phyloP scores from a whole-genome alignment of 1,140 invertebrate species.

The Bombyx mandarina region DNA sequence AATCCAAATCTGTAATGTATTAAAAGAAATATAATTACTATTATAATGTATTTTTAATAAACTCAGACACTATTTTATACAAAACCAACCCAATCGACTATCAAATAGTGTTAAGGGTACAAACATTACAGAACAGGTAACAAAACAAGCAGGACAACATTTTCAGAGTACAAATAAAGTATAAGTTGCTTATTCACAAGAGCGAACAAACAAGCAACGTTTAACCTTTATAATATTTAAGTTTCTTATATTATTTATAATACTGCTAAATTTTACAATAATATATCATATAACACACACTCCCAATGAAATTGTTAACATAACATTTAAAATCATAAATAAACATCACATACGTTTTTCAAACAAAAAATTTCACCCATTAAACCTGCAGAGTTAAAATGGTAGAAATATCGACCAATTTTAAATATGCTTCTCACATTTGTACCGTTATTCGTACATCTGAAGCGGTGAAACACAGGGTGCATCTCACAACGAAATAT shows the following conservation, averaged over 20 bases:
- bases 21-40: conserved; percentile 10
- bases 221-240: background rate
- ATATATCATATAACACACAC: background rate
- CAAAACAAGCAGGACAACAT: conserved; percentile 10
- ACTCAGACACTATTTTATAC: conserved; percentile 20
- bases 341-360: too few relatives aligned
- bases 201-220: background rate
- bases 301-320: background rate
- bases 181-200: background rate
- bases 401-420: too few relatives aligned
- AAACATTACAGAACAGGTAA: conserved; percentile 13
- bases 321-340: too few relatives aligned
- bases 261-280: conserved; percentile 5
- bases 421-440: too few relatives aligned
- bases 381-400: too few relatives aligned
- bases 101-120: conserved; percentile 2
- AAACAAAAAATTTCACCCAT: too few relatives aligned
- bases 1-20: background rate
- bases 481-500: too few relatives aligned
- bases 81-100: conserved; percentile 16
- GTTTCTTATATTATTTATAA: conserved; percentile 5
- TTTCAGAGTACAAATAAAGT: conserved; percentile 1
- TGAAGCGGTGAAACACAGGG: too few relatives aligned
- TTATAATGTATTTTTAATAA: conserved; percentile 10
- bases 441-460: too few relatives aligned